Base-by-base conservation (phyloP, 1,140 invertebrate species). In the Hylyphantes graminicola region DNA sequence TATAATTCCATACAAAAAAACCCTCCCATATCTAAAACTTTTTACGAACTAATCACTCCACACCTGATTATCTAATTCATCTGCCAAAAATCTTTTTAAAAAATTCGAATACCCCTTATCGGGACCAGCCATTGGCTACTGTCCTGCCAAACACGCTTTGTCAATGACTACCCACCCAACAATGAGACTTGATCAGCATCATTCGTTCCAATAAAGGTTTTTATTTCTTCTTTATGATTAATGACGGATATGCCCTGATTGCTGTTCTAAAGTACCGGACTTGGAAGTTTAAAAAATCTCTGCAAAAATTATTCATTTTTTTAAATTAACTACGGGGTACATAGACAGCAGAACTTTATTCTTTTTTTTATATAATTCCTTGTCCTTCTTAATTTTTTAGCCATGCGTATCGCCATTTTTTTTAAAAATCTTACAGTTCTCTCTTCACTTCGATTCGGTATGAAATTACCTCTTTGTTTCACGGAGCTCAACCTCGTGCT, bases 161-260 rank as follows among this genome's bases (percentile, higher is more conserved):
- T 78, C 76, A 19, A 48, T 78, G 59, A 65, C 80, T 1, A 83
- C 51, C 13, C 64, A 53, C 21, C 13, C 21, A 70, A 64, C 12
- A 81, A 81, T 73, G 80, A 64, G 51, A 59, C 51, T 35, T 74
- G 73, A 83, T 75, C 70, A 83, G 68, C 64, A 68, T 85, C 74
- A 85, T 85, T 85, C 70, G 82, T 85, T 85, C 82, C 82, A 85
- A 85, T 85, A 85, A 85, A 85, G 82, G 73, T 77, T 85, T 85
- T 85, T 85, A 53, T 53, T 85, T 53, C 73, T 11, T 54, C 70
- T 19, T 13, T 61, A 77, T 85, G 82, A 85, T 85, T 85, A 85
- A 85, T 85, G 82, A 85, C 73, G 7, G 53, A 68, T 54, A 54
- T 65, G 7, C 48, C 74, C 8, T 85, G 73, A 85, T 85, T 85